Evolutionary conservation across 92 coral and sea anemone genomes (phyloP).

Genomic region (Parazoanthus atlanticus): DNA sequence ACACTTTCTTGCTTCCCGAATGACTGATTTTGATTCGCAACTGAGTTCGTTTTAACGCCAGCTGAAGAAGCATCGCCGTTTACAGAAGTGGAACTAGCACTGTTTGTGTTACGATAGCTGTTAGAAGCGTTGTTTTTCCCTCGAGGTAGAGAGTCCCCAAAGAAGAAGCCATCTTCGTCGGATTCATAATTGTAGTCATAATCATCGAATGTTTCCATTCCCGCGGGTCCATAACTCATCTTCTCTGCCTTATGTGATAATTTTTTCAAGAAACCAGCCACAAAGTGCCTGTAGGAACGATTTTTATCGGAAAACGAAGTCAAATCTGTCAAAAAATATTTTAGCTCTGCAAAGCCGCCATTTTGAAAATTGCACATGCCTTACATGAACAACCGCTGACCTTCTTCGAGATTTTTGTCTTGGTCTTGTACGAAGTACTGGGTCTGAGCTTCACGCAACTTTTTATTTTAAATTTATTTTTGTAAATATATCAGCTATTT

Average conservation of each 20-base stretch:
- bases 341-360: background rate
- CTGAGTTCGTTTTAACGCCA: background rate
- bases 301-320: background rate
- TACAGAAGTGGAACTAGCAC: background rate
- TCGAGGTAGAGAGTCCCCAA: slow-evolving; percentile 31
- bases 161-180: slow-evolving; percentile 78
- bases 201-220: slow-evolving; percentile 62
- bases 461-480: too few relatives aligned
- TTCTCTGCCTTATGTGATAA: background rate
- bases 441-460: background rate
- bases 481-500: too few relatives aligned
- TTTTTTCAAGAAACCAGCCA: background rate
- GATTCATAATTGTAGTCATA: slow-evolving; percentile 69
- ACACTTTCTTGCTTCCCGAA: slow-evolving; percentile 6
- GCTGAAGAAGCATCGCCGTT: background rate
- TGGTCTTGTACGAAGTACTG: background rate
- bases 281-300: background rate
- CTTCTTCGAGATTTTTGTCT: background rate
- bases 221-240: slow-evolving; percentile 92
- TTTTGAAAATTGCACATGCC: slow-evolving; percentile 26
- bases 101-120: background rate
- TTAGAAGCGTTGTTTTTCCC: background rate
- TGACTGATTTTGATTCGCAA: slow-evolving; percentile 9
- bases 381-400: slow-evolving; percentile 7
- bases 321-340: background rate